phyloP scores from a whole-genome alignment of 2,113 vertebrate species.

The Ictalurus furcatus region DNA sequence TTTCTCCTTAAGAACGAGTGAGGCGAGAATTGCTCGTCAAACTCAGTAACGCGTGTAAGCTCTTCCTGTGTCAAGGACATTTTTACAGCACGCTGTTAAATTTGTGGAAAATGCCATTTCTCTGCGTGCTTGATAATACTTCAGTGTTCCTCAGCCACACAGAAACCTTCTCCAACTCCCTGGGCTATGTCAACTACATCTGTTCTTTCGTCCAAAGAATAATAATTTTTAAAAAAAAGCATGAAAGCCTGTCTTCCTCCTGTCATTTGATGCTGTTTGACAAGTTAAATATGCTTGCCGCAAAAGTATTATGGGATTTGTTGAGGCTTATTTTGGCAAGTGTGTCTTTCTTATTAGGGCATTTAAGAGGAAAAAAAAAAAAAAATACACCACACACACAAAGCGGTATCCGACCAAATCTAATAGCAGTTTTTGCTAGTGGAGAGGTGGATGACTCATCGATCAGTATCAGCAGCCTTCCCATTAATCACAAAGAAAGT shows the following conservation, averaged over 20 bases:
- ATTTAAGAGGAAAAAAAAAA: background rate
- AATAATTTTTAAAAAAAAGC: background rate
- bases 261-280: background rate
- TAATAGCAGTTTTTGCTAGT: background rate
- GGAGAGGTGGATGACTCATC: background rate
- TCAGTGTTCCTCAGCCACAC: background rate
- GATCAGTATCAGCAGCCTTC: constrained; percentile 1
- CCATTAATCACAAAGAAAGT: background rate
- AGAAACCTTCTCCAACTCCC: background rate
- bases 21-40: background rate
- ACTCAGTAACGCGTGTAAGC: background rate
- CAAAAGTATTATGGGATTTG: background rate
- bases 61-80: background rate
- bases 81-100: background rate
- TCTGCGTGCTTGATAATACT: background rate
- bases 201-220: no score
- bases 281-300: background rate
- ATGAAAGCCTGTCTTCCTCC: background rate
- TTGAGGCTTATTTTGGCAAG: background rate
- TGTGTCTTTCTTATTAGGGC: background rate
- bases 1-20: background rate
- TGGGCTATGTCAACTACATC: no score
- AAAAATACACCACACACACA: background rate
- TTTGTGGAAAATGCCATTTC: background rate
- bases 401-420: background rate